Conservation (phyloP, 2,113 vertebrate species). For the Perca flavescens region DNA sequence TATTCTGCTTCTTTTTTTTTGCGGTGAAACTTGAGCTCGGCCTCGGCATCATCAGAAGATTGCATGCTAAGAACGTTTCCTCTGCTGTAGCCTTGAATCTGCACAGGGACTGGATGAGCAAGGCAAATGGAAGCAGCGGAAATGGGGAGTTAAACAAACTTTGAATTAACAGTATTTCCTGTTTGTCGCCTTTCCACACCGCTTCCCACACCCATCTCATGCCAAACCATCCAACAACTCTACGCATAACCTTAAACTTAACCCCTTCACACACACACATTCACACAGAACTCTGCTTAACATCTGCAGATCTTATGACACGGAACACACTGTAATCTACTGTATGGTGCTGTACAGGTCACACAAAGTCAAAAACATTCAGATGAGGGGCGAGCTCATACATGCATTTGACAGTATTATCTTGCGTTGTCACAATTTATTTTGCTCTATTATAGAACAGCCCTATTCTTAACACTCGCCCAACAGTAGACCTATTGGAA, state of each 20-base stretch:
- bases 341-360: slow-evolving; percentile 13
- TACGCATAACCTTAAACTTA: background rate
- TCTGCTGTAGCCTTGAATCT: slow-evolving; percentile 29
- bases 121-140: slow-evolving; percentile 26
- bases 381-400: background rate
- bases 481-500: background rate
- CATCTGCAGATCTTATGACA: slow-evolving; percentile 40
- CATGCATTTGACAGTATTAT: background rate
- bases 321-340: slow-evolving; percentile 30
- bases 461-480: background rate
- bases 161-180: slow-evolving; percentile 60
- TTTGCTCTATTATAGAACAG: background rate
- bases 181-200: slow-evolving; percentile 14
- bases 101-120: slow-evolving; percentile 26
- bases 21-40: slow-evolving; percentile 28
- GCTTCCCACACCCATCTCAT: background rate
- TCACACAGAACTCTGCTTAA: background rate
- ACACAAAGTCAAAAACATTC: background rate
- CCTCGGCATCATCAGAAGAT: background rate
- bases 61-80: slow-evolving; percentile 8
- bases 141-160: slow-evolving; percentile 61
- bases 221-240: background rate
- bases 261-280: background rate
- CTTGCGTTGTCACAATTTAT: background rate
- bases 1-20: slow-evolving; percentile 1